These are phyloP conservation scores for Pocillopora verrucosa DNA, from an alignment of 64 coral and sea anemone species.

Conservation along the genomic window DNA sequence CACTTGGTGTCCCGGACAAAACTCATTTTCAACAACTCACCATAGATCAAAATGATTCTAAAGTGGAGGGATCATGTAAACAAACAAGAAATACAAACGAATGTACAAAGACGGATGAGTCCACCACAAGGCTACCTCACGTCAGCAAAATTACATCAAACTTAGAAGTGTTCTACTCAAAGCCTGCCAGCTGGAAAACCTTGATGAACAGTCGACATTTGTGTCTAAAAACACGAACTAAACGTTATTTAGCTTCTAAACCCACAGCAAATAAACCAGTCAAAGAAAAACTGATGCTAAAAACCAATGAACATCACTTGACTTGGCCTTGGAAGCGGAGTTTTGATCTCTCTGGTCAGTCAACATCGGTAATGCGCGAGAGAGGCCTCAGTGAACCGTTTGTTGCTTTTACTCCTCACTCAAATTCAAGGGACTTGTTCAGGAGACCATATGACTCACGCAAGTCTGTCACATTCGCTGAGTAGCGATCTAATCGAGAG, in stretches of 20 bases:
- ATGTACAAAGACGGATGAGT: background rate
- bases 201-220: background rate
- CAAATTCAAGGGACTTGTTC: background rate
- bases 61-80: background rate
- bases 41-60: background rate
- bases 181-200: background rate
- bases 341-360: background rate
- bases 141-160: background rate
- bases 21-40: no score
- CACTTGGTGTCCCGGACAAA: background rate
- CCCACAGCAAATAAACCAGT: background rate
- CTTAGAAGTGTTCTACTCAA: conserved; percentile 27
- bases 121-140: background rate
- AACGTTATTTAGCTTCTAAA: background rate
- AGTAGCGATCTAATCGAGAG: background rate
- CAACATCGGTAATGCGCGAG: background rate
- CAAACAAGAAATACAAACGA: background rate
- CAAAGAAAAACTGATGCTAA: background rate
- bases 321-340: background rate
- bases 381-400: background rate
- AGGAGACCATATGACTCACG: background rate
- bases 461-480: conserved; percentile 19
- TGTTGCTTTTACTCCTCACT: no score
- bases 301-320: background rate
- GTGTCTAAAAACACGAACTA: background rate